Percentiles rank a stretch among this genome's conserved stretches.
These are phyloP conservation scores for Tylochromis polylepis DNA, from an alignment of 2,113 vertebrate species.

Conservation along the genomic window DNA sequence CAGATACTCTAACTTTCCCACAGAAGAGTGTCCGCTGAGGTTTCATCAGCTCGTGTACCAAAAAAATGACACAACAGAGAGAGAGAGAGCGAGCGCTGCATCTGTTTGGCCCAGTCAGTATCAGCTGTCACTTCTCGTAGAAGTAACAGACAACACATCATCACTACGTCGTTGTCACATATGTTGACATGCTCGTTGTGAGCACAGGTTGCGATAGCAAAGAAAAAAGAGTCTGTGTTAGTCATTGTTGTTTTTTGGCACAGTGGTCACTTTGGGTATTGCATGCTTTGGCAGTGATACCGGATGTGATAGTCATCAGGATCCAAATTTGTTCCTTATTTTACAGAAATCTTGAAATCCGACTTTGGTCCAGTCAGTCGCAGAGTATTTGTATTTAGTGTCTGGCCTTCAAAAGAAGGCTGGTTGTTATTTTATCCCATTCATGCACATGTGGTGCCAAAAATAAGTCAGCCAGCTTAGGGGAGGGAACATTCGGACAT, in stretches of 20 bases:
- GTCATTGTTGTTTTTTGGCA: neutral
- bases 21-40: neutral
- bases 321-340: too few relatives aligned
- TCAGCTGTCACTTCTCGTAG: neutral
- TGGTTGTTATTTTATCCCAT: neutral
- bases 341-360: neutral
- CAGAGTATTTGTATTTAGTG: neutral
- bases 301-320: neutral
- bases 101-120: neutral
- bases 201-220: neutral
- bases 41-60: neutral
- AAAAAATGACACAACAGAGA: neutral
- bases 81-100: neutral
- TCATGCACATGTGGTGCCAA: neutral
- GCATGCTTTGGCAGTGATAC: neutral
- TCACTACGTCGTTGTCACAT: neutral
- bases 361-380: neutral
- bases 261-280: neutral
- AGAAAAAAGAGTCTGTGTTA: neutral
- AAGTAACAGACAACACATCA: neutral
- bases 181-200: neutral
- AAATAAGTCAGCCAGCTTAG: neutral
- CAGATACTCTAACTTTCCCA: slow-evolving; percentile 13
- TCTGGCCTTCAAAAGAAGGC: neutral
- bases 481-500: neutral